A percentile compares a stretch with the other conserved stretches of the same genome.
phyloP scores from a whole-genome alignment of 53 echinoderm and acorn worm species.

The Apostichopus leukothele region DNA sequence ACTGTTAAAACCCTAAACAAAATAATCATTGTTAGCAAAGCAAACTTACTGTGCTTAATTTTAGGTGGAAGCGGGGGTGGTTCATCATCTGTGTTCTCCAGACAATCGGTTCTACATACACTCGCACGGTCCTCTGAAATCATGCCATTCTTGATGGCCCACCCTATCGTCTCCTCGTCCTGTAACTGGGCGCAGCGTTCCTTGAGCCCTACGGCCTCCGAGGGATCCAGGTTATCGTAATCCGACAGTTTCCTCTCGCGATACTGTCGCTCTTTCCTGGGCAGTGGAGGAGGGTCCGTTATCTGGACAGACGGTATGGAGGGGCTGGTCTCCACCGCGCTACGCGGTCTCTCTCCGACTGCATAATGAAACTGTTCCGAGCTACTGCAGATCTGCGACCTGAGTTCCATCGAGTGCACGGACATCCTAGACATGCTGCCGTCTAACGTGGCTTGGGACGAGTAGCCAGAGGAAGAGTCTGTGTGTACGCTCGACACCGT shows the following conservation, averaged over 20 bases:
- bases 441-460: neutral
- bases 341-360: constrained; percentile 12
- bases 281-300: constrained; percentile 71
- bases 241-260: constrained; percentile 69
- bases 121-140: constrained; percentile 18
- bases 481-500: constrained; percentile 39
- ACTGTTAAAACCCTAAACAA: too few species aligned
- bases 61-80: constrained; percentile 88
- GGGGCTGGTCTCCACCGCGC: constrained; percentile 13
- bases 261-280: constrained; percentile 56
- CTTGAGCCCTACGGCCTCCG: constrained; percentile 59
- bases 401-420: constrained; percentile 44
- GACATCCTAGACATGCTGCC: constrained; percentile 16
- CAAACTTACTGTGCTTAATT: constrained; percentile 81
- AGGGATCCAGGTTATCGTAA: constrained; percentile 76
- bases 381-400: constrained; percentile 1
- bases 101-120: neutral
- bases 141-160: neutral
- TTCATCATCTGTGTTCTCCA: constrained; percentile 45
- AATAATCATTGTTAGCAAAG: too few species aligned
- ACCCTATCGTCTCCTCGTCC: neutral
- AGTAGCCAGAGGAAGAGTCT: neutral
- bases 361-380: constrained; percentile 16
- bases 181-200: constrained; percentile 39
- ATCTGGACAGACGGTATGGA: constrained; percentile 42